These are phyloP conservation scores for Bryconaethiops microstoma DNA, from an alignment of 2,797 vertebrate species.

Conservation along the genomic window DNA sequence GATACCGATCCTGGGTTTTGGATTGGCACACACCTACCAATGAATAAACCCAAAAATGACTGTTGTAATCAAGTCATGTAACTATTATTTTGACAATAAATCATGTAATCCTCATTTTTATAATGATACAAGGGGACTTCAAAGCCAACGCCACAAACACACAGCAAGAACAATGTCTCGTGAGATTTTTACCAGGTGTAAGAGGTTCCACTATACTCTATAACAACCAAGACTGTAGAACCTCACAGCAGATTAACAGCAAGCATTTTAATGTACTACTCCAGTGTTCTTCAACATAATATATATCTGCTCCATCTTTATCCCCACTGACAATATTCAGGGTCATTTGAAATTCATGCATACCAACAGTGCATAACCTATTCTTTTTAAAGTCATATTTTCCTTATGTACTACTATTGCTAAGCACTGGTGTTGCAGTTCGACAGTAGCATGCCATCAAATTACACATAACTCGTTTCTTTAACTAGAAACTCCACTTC, in stretches of 20 bases:
- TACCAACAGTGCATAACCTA: too few relatives aligned
- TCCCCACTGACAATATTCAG: not conserved
- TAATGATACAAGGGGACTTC: conserved; percentile 4
- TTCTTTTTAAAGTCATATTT: too few relatives aligned
- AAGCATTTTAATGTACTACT: not conserved
- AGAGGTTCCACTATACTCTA: not conserved
- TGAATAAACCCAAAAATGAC: too few relatives aligned
- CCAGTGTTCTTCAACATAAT: conserved; percentile 1
- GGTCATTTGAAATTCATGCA: not conserved
- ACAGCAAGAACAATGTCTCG: conserved; percentile 67
- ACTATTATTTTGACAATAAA: too few relatives aligned
- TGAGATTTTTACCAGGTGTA: conserved; percentile 17
- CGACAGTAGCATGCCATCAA: not conserved
- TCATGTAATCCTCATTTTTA: too few relatives aligned
- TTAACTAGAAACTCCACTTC: not conserved
- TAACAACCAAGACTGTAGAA: not conserved
- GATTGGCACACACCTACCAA: too few relatives aligned
- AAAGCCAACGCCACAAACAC: conserved; percentile 60
- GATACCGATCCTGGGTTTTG: too few relatives aligned
- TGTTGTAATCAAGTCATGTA: too few relatives aligned
- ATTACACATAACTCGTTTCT: not conserved
- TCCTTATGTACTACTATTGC: too few relatives aligned
- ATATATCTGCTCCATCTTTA: not conserved
- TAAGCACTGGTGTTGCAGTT: too few relatives aligned
- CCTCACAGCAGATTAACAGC: not conserved